Base-by-base conservation (phyloP, 2,113 vertebrate species). In the Guaruba guarouba region DNA sequence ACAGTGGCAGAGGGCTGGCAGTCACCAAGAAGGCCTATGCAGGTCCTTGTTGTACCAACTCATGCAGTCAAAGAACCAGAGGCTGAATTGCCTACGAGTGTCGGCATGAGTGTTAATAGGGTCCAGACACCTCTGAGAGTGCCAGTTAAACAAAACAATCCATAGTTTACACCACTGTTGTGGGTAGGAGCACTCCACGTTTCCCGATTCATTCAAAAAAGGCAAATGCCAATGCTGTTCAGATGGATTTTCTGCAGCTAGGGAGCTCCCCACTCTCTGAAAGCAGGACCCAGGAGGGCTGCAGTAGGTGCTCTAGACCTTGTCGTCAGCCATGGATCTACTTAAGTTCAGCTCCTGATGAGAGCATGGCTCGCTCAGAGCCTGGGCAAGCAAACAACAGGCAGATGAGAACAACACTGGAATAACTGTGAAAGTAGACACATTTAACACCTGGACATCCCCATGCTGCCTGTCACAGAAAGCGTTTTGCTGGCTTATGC, bases 1-100 rank as follows among this genome's bases (percentile, higher is more conserved):
- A 64, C 10, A 57, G 7, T 10, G 20, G 18, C 13, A 82, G 35
- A 79, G 39, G 23, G 24, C n/a, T 61, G 44, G 35, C 33, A 55
- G 33, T 20, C 82, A 80, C 29, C 41, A 86, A 44, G 28, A 78
- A 48, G 6, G 28, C 18, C 44, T 68, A 28, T n/a, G 31, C 35
- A 69, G 35, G 41, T 27, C 35, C 11, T 15, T 31, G 28, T 41
- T 74, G 15, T 16, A 23, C 11, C 66, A 51, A 39, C 20, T 19
- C 4, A 23, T 0, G 1, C 0, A 66, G 19, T 20, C 3, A 3
- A 69, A 86, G 63, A 85, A 95, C 3, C 18, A 61, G 66, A 48
- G 37, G 22, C 44, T 76, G 6, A 9, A 39, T 41, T 27, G 64
- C n/a, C 52, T 46, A 8, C 20, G 43, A 1, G 6, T 6, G 7